A percentile compares a stretch with the other conserved stretches of the same genome.
Evolutionary conservation across 2,113 vertebrate genomes (phyloP).

Genomic region (Phalacrocorax aristotelis): DNA sequence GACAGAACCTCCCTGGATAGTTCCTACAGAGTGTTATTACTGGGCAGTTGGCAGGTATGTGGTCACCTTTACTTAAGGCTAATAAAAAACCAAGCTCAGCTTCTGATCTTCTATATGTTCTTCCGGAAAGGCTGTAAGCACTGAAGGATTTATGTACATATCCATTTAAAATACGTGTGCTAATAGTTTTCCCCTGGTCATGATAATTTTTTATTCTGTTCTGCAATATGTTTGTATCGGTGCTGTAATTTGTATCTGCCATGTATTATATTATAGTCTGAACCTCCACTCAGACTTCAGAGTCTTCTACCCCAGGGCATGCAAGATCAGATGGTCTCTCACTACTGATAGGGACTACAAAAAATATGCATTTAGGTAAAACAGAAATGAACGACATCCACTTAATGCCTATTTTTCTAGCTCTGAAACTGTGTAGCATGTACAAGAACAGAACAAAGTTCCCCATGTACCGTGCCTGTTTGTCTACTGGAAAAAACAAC

Average conservation of each 20-base stretch:
- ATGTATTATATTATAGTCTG: not conserved
- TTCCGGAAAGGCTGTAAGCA: not conserved
- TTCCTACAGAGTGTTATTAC: not conserved
- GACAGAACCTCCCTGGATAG: not conserved
- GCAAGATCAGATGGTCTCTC: not conserved
- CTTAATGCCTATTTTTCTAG: not conserved
- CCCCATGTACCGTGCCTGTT: not conserved
- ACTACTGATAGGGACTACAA: not conserved
- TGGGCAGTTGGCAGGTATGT: not conserved
- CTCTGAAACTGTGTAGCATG: not conserved
- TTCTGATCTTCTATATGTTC: not conserved
- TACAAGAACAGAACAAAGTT: not conserved
- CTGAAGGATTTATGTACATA: not conserved
- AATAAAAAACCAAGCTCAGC: not conserved
- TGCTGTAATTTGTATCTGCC: not conserved
- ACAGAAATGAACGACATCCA: not conserved
- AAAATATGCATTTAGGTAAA: not conserved
- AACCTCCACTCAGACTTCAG: not conserved
- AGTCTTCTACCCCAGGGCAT: not conserved
- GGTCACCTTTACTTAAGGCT: not conserved
- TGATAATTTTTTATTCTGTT: not conserved
- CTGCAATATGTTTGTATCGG: not conserved
- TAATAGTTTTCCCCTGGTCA: not conserved
- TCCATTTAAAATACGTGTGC: not conserved
- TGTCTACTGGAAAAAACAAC: not conserved